Conservation (phyloP, 2,888 invertebrate genomes). For the Alitta virens region DNA sequence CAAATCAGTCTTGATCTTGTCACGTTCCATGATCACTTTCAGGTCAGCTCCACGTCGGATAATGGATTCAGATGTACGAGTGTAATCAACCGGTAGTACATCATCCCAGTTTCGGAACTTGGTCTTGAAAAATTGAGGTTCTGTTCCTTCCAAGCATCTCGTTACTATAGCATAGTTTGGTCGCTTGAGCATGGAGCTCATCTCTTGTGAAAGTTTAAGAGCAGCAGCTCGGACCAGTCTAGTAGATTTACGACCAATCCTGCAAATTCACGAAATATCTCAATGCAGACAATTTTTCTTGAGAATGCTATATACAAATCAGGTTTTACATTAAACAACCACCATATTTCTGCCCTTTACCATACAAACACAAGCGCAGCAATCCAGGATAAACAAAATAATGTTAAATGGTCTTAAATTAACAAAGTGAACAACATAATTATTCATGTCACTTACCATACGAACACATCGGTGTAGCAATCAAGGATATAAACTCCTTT, state of each 20-base stretch:
- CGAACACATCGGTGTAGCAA: conserved; percentile 88
- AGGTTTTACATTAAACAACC: too few species aligned
- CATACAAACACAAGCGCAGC: too few species aligned
- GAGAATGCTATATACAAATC: too few species aligned
- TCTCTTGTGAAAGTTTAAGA: conserved; percentile 91
- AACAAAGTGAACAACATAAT: too few species aligned
- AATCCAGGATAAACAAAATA: too few species aligned
- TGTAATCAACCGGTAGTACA: conserved; percentile 96
- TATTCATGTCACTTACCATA: conserved; percentile 83
- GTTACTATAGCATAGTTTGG: conserved; percentile 83
- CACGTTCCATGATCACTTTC: conserved; percentile 63
- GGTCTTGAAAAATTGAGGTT: conserved; percentile 79
- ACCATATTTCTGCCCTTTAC: too few species aligned
- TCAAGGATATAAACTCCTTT: conserved; percentile 95
- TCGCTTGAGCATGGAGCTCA: conserved; percentile 86
- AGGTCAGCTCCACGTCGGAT: conserved; percentile 94
- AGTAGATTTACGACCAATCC: conserved; percentile 97
- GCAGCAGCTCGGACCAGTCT: conserved; percentile 92
- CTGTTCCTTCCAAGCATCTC: conserved; percentile 78
- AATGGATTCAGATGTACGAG: conserved; percentile 95
- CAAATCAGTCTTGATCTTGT: conserved; percentile 74
- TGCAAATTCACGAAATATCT: too few species aligned
- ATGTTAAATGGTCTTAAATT: too few species aligned
- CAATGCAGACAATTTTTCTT: too few species aligned
- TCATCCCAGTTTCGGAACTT: conserved; percentile 99